Percentiles rank a stretch among this genome's conserved stretches.
These are phyloP conservation scores for Eciton burchellii DNA, from an alignment of 1,140 invertebrate species.

Conservation along the genomic window DNA sequence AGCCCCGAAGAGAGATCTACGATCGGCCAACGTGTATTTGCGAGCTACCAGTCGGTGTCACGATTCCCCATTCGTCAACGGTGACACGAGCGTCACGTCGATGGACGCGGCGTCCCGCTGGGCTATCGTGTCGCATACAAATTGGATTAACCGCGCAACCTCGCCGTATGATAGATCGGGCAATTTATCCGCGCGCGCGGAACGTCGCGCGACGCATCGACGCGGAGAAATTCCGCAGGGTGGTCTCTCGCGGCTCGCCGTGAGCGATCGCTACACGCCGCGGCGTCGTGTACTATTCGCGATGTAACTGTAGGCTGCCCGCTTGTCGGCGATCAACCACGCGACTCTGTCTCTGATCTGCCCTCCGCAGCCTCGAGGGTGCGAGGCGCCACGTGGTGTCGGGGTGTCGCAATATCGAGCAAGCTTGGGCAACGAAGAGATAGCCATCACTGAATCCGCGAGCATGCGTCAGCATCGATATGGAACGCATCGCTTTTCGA, in stretches of 20 bases:
- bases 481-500: background rate
- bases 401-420: background rate
- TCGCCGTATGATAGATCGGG: slow-evolving; percentile 49
- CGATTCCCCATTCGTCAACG: slow-evolving; percentile 52
- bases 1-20: background rate
- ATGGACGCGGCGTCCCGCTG: slow-evolving; percentile 67
- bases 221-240: slow-evolving; percentile 50
- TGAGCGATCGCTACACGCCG: slow-evolving; percentile 70
- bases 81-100: slow-evolving; percentile 58
- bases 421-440: background rate
- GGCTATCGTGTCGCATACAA: slow-evolving; percentile 68
- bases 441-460: background rate
- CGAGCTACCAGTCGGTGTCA: slow-evolving; percentile 32
- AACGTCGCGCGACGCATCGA: slow-evolving; percentile 55
- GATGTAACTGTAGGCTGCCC: slow-evolving; percentile 52
- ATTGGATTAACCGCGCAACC: slow-evolving; percentile 69
- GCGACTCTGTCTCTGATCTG: slow-evolving; percentile 58
- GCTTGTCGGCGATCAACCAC: slow-evolving; percentile 67
- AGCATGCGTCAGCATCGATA: background rate
- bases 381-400: no score
- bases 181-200: slow-evolving; percentile 63
- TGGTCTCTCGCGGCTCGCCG: slow-evolving; percentile 46
- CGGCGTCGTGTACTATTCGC: slow-evolving; percentile 61
- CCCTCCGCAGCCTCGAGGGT: slow-evolving; percentile 45
- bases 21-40: no score